Base-by-base conservation (phyloP, 2,113 vertebrate species). In the Sterrhoptilus dennistouni region DNA sequence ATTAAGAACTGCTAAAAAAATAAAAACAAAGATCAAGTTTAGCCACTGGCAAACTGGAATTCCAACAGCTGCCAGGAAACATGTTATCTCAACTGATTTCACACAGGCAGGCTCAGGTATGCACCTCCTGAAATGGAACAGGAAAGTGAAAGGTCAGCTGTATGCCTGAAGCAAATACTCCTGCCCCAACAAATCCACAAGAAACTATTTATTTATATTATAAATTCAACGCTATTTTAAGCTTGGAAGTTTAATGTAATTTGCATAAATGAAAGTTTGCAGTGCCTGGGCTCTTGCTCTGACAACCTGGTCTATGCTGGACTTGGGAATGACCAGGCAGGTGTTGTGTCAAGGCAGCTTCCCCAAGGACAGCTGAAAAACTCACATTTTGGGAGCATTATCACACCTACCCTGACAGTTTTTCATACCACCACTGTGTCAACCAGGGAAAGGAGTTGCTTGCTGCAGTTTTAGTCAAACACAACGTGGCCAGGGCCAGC, bases 241-340 rank as follows among this genome's bases (percentile, higher is more conserved):
- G 59, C 22, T 9, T 45, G 15, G 50, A 83, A 65, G 29, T 11
- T 86, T 25, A 54, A 42, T 3, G 40, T 28, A 11, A 75, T 94
- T 66, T 79, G 33, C 33, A n/a, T 23, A 60, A 74, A 54, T 4
- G 22, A 52, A 87, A n/a, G 56, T 42, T 14, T 6, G 3, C n/a
- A 31, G 11, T 6, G 11, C 19, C n/a, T 47, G n/a, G 49, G 36
- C 53, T 86, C 33, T 22, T 74, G 77, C 54, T 72, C 35, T 52
- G 50, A 47, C 21, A 31, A 21, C 14, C 4, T 3, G 3, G 9
- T 19, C 36, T 50, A 4, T 0, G 0, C 18, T 24, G 63, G 4
- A 12, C 36, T 42, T 53, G 12, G 5, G 1, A 87, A 66, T 3
- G 9, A 72, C 18, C 28, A 11, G 8, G 22, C 10, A 61, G 75